Evolutionary conservation across 2,888 invertebrate genomes (phyloP), one percentile per base, ranked within the genome.

Genomic region (Callinectes sapidus): DNA sequence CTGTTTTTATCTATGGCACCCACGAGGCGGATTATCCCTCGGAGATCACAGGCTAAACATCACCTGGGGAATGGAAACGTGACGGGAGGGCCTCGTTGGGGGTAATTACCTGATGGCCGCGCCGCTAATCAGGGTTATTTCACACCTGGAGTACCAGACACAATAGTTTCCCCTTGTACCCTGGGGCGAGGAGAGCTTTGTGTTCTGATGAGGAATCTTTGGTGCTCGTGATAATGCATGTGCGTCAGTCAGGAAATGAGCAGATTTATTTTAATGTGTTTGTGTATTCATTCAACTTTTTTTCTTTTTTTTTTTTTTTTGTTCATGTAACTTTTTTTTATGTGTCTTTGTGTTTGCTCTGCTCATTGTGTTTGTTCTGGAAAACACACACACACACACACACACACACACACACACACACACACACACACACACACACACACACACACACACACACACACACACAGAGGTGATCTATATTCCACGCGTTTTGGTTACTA

Each of bases 61-160:
- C 81, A 35, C 81, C 81, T 81, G 35, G 18, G 35, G 81, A 81
- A 35, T n/a, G 35, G 35, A 35, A 81, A 81, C 81, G 81, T 81
- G 81, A 81, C 81, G 81, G 81, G 81, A 54, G 87, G 87, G 28
- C 87, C 48, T 87, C 54, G 42, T 28, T 54, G 66, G 48, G 39
- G 66, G 35, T 89, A 66, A 89, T 89, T 89, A 71, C 89, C 66
- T 66, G 71, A 16, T 66, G 35, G 71, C 8, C 71, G 71, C 54
- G 39, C 66, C 66, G 89, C 35, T 89, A 66, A 89, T 89, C 89
- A 89, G 89, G 71, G 89, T 71, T 89, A 89, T 89, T 89, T 89
- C 89, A 89, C 89, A 89, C 89, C 89, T 54, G 18, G 42, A 35
- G 89, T 39, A 71, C 35, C 71, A 66, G 89, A 89, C 89, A 89